Evolutionary conservation across 2,797 vertebrate genomes (phyloP).

Genomic region (Eupleurogrammus muticus): DNA sequence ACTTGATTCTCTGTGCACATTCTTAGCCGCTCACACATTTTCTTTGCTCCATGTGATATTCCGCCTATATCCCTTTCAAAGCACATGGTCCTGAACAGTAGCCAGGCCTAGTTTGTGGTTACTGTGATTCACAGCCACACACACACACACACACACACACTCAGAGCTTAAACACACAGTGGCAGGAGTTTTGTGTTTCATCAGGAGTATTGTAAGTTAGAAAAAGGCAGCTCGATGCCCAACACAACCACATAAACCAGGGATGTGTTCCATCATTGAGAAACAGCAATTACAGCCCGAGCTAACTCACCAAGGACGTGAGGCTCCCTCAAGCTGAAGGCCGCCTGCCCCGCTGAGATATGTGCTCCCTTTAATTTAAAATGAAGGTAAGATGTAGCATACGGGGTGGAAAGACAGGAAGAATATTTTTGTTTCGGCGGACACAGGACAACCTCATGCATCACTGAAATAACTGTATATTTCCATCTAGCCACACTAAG

Average conservation of each 20-base stretch:
- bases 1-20: neutral
- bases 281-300: slow-evolving; percentile 62
- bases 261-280: slow-evolving; percentile 57
- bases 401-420: slow-evolving; percentile 3
- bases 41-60: slow-evolving; percentile 32
- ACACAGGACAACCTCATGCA: slow-evolving; percentile 16
- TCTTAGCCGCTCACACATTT: slow-evolving; percentile 1
- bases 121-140: slow-evolving; percentile 43
- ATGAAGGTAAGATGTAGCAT: slow-evolving; percentile 31
- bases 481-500: neutral
- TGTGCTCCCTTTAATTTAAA: slow-evolving; percentile 50
- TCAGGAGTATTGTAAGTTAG: slow-evolving; percentile 41
- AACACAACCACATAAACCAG: slow-evolving; percentile 66
- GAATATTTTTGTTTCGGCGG: slow-evolving; percentile 22
- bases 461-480: slow-evolving; percentile 1
- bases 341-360: slow-evolving; percentile 41
- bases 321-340: slow-evolving; percentile 43
- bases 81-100: slow-evolving; percentile 59
- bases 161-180: slow-evolving; percentile 28
- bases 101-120: slow-evolving; percentile 58
- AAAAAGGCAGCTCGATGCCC: slow-evolving; percentile 48
- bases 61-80: slow-evolving; percentile 44
- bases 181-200: slow-evolving; percentile 50
- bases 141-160: slow-evolving; percentile 9
- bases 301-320: slow-evolving; percentile 54